These are phyloP conservation scores for Allacma fusca DNA, from an alignment of 2,888 invertebrate species.

Conservation along the genomic window DNA sequence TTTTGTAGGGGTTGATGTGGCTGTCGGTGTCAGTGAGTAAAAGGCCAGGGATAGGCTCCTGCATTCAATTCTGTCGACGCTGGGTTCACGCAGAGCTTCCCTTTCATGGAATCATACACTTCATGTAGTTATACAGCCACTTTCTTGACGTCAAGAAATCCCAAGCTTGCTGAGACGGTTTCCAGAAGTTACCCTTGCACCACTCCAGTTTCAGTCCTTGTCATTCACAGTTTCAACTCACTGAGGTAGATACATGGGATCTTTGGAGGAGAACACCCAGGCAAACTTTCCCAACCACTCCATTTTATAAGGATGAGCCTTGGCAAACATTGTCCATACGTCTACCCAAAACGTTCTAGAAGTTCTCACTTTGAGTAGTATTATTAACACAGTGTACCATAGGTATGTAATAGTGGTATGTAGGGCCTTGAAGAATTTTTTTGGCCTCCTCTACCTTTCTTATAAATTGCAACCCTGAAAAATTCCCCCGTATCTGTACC, in stretches of 20 bases:
- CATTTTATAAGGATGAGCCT: conserved; percentile 18
- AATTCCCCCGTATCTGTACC: conserved; percentile 13
- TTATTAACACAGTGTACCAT: not conserved
- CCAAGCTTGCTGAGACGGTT: not conserved
- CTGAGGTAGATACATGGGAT: not conserved
- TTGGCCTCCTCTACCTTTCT: not conserved
- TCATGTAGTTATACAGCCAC: not conserved
- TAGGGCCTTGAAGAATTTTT: not conserved
- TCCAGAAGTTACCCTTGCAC: conserved; percentile 6
- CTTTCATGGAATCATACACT: not conserved
- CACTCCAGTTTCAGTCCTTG: not conserved
- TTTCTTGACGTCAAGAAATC: conserved; percentile 32
- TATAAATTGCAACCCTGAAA: not conserved
- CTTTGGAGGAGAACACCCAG: not conserved
- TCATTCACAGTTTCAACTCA: not conserved
- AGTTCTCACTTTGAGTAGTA: not conserved
- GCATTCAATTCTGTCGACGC: not conserved
- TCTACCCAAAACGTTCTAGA: not conserved
- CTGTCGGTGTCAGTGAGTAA: not conserved
- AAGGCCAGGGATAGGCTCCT: not conserved
- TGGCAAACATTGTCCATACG: conserved; percentile 18
- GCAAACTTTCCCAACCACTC: conserved; percentile 27
- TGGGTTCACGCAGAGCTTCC: conserved; percentile 1
- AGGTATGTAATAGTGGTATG: not conserved
- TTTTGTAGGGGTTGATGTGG: conserved; percentile 1